Evolutionary conservation across 2,113 vertebrate genomes (phyloP).

Genomic region (Periophthalmus modestus): DNA sequence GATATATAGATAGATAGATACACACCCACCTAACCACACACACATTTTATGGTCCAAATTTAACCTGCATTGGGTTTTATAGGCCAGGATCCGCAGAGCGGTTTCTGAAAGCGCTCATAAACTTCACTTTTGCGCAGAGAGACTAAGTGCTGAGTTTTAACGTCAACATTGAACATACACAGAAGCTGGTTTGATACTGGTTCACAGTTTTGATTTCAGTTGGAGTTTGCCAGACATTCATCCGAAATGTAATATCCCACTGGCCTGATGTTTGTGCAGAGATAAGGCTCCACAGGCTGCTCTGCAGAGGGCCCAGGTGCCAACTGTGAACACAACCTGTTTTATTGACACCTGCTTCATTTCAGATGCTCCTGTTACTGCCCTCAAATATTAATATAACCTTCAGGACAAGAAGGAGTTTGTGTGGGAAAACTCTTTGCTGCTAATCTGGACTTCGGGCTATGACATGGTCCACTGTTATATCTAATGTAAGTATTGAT

Average conservation of each 20-base stretch:
- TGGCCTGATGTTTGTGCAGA: constrained; percentile 39
- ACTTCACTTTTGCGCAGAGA: constrained; percentile 20
- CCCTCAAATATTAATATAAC: constrained; percentile 69
- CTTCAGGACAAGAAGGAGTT: constrained; percentile 52
- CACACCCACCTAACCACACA: too few relatives aligned
- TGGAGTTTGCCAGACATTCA: constrained; percentile 39
- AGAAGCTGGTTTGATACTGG: constrained; percentile 13
- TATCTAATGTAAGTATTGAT: neutral
- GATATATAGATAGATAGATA: too few relatives aligned
- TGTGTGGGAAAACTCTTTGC: constrained; percentile 60
- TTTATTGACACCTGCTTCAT: constrained; percentile 61
- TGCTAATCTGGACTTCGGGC: constrained; percentile 64
- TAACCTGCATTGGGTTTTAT: constrained; percentile 16
- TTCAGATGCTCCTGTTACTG: constrained; percentile 54
- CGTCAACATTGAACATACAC: constrained; percentile 22
- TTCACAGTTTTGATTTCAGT: constrained; percentile 38
- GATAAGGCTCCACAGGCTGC: constrained; percentile 37
- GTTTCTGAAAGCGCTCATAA: constrained; percentile 34
- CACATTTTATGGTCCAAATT: too few relatives aligned
- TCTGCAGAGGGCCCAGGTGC: constrained; percentile 13
- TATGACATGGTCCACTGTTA: constrained; percentile 17
- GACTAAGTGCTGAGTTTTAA: constrained; percentile 31
- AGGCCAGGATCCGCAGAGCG: constrained; percentile 7
- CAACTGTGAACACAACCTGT: constrained; percentile 36
- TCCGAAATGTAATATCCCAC: constrained; percentile 30